Conservation (phyloP, 2,113 vertebrate species). For the Elachura formosa region DNA sequence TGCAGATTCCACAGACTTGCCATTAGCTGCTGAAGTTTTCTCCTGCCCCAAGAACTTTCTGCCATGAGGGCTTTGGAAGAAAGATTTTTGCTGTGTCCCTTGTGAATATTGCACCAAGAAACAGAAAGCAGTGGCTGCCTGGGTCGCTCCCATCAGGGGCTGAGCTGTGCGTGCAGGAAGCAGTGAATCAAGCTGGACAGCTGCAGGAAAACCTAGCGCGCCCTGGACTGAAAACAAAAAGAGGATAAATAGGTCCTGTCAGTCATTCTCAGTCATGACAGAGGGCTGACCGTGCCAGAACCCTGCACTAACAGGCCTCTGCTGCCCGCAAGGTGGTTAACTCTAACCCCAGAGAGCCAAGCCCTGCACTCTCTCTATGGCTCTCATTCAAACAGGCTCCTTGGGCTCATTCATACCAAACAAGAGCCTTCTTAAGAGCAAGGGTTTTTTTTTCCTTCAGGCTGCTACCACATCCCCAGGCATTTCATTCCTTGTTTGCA, state of each 20-base stretch:
- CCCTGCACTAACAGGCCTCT: neutral
- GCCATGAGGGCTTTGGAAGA: neutral
- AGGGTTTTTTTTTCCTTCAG: neutral
- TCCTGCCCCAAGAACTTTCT: neutral
- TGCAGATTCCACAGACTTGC: neutral
- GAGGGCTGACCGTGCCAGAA: neutral
- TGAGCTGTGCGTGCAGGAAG: slow-evolving; percentile 14
- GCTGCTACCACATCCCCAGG: neutral
- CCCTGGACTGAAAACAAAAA: neutral
- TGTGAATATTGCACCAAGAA: neutral
- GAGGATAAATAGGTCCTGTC: neutral
- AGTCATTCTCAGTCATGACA: neutral
- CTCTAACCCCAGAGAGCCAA: neutral
- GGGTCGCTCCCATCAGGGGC: neutral
- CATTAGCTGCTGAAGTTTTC: neutral
- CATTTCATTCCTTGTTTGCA: neutral
- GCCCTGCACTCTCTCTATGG: neutral
- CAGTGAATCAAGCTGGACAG: slow-evolving; percentile 40
- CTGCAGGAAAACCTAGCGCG: neutral
- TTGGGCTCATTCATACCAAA: slow-evolving; percentile 4
- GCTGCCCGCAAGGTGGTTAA: slow-evolving; percentile 19
- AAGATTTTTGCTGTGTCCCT: neutral
- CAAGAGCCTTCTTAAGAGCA: slow-evolving; percentile 25
- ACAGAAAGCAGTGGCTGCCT: neutral
- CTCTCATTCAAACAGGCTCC: slow-evolving; percentile 24